Evolutionary conservation across 2,797 vertebrate genomes (phyloP).

Genomic region (Pipistrellus kuhlii): DNA sequence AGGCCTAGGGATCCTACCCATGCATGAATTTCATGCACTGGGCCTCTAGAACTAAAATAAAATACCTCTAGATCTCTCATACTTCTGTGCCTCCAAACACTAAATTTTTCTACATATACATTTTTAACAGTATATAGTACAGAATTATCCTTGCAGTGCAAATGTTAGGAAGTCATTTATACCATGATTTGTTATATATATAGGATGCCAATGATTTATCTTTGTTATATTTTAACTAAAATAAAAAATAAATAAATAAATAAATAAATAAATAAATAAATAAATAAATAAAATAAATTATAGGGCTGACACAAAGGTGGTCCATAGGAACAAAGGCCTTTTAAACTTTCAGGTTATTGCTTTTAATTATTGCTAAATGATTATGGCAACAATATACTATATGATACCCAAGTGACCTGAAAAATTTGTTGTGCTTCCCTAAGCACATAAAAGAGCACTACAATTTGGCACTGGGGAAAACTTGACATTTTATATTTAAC

Average conservation of each 20-base stretch:
- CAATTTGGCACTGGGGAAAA: background rate
- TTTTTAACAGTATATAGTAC: background rate
- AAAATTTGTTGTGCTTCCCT: background rate
- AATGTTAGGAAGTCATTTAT: background rate
- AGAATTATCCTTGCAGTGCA: background rate
- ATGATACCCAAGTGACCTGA: background rate
- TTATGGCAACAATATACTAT: background rate
- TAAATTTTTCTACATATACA: background rate
- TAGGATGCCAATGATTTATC: background rate
- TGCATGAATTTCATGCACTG: no score
- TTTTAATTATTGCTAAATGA: conserved; percentile 56
- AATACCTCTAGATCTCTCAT: background rate
- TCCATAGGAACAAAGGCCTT: background rate
- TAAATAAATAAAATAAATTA: background rate
- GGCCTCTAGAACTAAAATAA: background rate
- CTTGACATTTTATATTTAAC: conserved; percentile 76
- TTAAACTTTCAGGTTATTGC: conserved; percentile 42
- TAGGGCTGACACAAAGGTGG: background rate
- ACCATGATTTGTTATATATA: background rate
- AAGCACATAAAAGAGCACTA: background rate
- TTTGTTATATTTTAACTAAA: conserved; percentile 30
- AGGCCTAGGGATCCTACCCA: no score
- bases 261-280: no score
- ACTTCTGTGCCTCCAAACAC: background rate
- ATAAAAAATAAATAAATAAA: no score